A percentile compares a stretch with the other conserved stretches of the same genome.
phyloP scores from a whole-genome alignment of 1,140 invertebrate genomes.

The Hycleus phaleratus region DNA sequence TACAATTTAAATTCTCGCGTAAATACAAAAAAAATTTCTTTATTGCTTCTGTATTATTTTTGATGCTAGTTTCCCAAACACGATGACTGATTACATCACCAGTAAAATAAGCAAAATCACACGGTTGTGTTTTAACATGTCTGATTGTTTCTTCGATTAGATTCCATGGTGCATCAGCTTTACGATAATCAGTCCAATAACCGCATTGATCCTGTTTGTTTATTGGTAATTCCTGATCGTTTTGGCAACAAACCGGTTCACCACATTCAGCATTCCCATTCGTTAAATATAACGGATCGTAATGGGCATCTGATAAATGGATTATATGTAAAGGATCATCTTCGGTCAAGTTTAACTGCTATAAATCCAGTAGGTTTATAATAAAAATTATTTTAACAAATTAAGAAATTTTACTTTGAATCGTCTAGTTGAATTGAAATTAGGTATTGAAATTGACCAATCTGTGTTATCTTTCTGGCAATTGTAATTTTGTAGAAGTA shows the following conservation, averaged over 20 bases:
- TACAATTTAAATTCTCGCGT: slow-evolving; percentile 52
- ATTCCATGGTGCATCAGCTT: slow-evolving; percentile 53
- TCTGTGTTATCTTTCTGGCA: slow-evolving; percentile 38
- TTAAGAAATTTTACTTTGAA: too few species aligned
- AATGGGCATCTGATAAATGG: slow-evolving; percentile 75
- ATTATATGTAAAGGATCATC: slow-evolving; percentile 48
- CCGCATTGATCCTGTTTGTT: slow-evolving; percentile 49
- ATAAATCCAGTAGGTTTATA: too few species aligned
- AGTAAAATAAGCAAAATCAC: slow-evolving; percentile 73
- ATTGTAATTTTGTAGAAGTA: slow-evolving; percentile 46
- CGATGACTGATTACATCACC: slow-evolving; percentile 79
- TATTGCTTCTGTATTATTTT: slow-evolving; percentile 57
- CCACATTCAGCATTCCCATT: slow-evolving; percentile 60
- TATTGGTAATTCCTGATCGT: slow-evolving; percentile 49
- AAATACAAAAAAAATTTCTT: slow-evolving; percentile 50
- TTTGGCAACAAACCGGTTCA: slow-evolving; percentile 72
- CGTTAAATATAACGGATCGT: slow-evolving; percentile 64
- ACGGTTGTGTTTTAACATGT: slow-evolving; percentile 19
- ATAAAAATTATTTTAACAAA: too few species aligned
- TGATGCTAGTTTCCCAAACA: slow-evolving; percentile 69
- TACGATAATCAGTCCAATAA: slow-evolving; percentile 67
- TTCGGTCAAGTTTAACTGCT: too few species aligned
- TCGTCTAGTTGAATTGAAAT: too few species aligned
- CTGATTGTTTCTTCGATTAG: slow-evolving; percentile 22
- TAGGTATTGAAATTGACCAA: slow-evolving; percentile 49